Conservation (phyloP, 1,140 invertebrate genomes). For the Steinernema feltiae region DNA sequence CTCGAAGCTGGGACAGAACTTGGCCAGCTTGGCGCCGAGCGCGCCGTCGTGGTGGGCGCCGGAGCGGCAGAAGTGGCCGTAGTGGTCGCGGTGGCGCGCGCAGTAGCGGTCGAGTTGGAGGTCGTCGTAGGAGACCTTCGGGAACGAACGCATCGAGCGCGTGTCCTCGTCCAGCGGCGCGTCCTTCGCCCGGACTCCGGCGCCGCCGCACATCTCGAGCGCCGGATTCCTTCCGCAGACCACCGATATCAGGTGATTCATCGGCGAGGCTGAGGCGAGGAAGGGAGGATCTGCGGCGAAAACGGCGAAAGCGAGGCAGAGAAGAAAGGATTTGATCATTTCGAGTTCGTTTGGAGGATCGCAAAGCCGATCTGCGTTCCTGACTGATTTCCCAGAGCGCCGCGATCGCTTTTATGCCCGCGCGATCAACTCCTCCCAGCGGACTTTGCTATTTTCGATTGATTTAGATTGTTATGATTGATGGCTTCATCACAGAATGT, state of each 20-base stretch:
- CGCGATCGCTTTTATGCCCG: no score
- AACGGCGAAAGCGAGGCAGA: no score
- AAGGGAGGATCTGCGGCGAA: no score
- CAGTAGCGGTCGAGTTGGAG: background rate
- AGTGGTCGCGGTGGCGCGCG: slow-evolving; percentile 25
- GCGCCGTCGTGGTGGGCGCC: slow-evolving; percentile 6
- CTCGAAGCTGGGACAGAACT: slow-evolving; percentile 40
- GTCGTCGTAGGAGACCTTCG: background rate
- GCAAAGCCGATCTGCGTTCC: no score
- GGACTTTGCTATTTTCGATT: no score
- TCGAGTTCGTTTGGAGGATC: no score
- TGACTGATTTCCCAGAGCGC: no score
- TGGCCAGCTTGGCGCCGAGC: slow-evolving; percentile 30
- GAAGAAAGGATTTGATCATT: no score
- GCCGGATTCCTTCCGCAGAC: background rate
- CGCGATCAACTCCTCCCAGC: no score
- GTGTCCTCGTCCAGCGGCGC: background rate
- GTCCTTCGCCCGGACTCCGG: background rate
- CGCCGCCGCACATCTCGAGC: background rate
- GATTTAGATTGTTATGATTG: no score
- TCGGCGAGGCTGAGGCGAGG: background rate
- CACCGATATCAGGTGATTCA: background rate
- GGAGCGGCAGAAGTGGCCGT: slow-evolving; percentile 32
- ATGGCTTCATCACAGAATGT: no score
- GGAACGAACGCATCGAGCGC: background rate